Evolutionary conservation across 2,888 invertebrate genomes (phyloP).

Genomic region (Argynnis bischoffii): DNA sequence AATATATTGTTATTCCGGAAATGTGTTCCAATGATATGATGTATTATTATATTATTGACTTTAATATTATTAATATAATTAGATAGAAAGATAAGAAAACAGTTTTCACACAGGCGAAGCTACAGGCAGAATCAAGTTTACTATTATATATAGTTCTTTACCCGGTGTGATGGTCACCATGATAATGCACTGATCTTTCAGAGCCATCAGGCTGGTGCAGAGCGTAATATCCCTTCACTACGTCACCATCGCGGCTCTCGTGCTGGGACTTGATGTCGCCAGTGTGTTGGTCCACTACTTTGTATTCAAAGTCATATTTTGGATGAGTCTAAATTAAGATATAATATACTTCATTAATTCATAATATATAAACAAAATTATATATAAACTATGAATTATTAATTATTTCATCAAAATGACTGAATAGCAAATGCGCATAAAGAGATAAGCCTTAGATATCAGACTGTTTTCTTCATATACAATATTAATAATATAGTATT

Average conservation of each 20-base stretch:
- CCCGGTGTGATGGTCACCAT: conserved; percentile 54
- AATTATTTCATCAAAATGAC: too few relatives aligned
- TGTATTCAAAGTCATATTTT: conserved; percentile 58
- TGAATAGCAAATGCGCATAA: too few relatives aligned
- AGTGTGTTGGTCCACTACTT: conserved; percentile 54
- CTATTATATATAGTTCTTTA: conserved; percentile 42
- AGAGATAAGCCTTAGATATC: too few relatives aligned
- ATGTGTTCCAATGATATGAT: too few relatives aligned
- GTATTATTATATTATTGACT: too few relatives aligned
- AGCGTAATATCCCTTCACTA: conserved; percentile 50
- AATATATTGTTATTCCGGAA: too few relatives aligned
- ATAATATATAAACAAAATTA: too few relatives aligned
- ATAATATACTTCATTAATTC: neutral
- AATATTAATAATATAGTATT: neutral
- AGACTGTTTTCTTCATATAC: too few relatives aligned
- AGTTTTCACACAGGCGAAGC: neutral
- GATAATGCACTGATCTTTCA: conserved; percentile 48
- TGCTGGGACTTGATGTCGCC: conserved; percentile 53
- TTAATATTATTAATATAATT: too few relatives aligned
- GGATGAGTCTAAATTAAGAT: conserved; percentile 49
- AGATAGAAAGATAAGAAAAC: neutral
- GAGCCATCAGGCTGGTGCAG: conserved; percentile 51
- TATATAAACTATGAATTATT: neutral
- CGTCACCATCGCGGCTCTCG: conserved; percentile 51
- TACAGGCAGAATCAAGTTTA: neutral